Percentiles rank a stretch among this genome's conserved stretches.
Evolutionary conservation across 1,140 invertebrate species (phyloP).

Genomic region (Drosophila quadrilineata): DNA sequence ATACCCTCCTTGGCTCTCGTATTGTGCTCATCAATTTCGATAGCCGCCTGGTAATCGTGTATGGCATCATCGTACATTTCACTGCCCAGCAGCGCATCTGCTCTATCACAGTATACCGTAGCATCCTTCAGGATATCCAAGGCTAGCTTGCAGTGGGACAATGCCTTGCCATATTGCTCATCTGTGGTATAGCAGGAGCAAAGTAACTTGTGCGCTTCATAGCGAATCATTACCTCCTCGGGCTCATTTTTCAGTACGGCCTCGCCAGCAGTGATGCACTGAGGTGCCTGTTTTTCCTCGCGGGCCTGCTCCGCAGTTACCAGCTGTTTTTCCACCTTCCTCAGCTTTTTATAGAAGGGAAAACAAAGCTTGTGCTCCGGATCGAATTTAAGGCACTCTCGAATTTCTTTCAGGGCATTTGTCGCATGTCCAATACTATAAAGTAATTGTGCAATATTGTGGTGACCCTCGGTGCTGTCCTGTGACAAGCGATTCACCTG

Average conservation of each 20-base stretch:
- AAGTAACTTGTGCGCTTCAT: constrained; percentile 87
- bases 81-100: constrained; percentile 93
- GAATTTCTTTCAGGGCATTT: constrained; percentile 94
- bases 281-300: constrained; percentile 87
- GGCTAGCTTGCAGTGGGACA: constrained; percentile 91
- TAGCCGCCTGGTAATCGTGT: constrained; percentile 91
- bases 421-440: constrained; percentile 96
- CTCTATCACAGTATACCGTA: constrained; percentile 93
- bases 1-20: constrained; percentile 94
- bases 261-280: constrained; percentile 89
- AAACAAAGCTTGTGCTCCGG: constrained; percentile 98
- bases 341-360: constrained; percentile 98
- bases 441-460: constrained; percentile 90
- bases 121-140: constrained; percentile 90
- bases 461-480: constrained; percentile 95
- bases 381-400: constrained; percentile 98
- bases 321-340: constrained; percentile 95
- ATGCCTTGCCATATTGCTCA: constrained; percentile 85
- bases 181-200: constrained; percentile 89
- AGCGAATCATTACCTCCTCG: constrained; percentile 87
- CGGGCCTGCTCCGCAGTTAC: constrained; percentile 87
- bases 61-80: constrained; percentile 98
- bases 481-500: constrained; percentile 93
- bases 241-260: constrained; percentile 87
- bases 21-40: constrained; percentile 91